Evolutionary conservation across 2,797 vertebrate species (phyloP), one percentile per base, ranked within the genome.

Genomic region (Pygocentrus nattereri): DNA sequence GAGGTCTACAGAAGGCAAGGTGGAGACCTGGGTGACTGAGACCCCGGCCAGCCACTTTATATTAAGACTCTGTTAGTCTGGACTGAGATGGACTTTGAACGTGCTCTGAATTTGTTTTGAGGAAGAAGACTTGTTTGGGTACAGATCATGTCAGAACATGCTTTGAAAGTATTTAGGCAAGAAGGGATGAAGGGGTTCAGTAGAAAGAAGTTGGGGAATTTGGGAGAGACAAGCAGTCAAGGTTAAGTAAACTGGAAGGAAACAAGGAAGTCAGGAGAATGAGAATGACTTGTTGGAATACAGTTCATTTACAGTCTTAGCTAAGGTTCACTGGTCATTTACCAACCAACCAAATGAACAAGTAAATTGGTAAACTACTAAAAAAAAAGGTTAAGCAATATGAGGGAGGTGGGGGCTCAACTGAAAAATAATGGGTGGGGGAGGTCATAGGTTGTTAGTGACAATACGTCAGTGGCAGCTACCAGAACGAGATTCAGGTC

Each of bases 1-100:
- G 93, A 96, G 91, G 97, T 95, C 49, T 99, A 99, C 91, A 92
- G 93, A 79, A 96, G 94, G 88, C 93, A 94, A 75, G 94, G 95
- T 5, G 92, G 82, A 18, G 89, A 93, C 77, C 84, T 74, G 11
- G 88, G 91, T 11, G 90, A 94, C 72, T 93, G 86, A 91, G 21
- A 54, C 18, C 44, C 31, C 18, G 19, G 52, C 4, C 23, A 38
- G 62, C 76, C 56, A 74, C 31, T 62, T 12, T 67, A 15, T 13
- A 11, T 44, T 44, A 54, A 69, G 78, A 71, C 15, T 67, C 74
- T 8, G 38, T 25, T 30, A 49, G 27, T 18, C 23, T 56, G 21
- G 49, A 38, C 27, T 72, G 44, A 68, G 69, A 68, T 27, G n/a
- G 19, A 52, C 67, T 50, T 49, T 75, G 54, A 76, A 62, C 12